phyloP scores from a whole-genome alignment of 2,888 invertebrate genomes.

The Barypeithes pellucidus region DNA sequence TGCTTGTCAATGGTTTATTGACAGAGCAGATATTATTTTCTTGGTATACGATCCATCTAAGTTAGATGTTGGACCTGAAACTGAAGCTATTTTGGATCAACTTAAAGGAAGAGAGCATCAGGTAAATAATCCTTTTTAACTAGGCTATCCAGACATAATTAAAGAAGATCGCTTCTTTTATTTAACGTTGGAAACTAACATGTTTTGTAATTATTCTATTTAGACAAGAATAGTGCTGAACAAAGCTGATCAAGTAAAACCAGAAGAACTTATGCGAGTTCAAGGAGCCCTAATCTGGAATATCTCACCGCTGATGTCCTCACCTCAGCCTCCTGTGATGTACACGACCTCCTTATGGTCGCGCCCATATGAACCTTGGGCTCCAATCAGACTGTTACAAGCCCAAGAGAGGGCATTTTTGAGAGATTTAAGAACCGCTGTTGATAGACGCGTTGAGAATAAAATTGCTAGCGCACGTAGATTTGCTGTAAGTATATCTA shows the following conservation, averaged over 20 bases:
- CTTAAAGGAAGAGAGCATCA: conserved; percentile 94
- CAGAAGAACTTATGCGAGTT: conserved; percentile 93
- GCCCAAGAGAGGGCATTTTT: conserved; percentile 93
- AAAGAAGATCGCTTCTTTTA: no score
- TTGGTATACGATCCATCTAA: conserved; percentile 96
- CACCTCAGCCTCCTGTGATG: conserved; percentile 93
- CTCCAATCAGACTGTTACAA: conserved; percentile 86
- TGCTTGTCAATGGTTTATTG: conserved; percentile 98
- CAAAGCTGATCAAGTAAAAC: conserved; percentile 94
- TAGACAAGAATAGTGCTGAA: conserved; percentile 93
- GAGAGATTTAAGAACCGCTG: conserved; percentile 86
- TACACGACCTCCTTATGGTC: conserved; percentile 94
- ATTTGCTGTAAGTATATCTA: conserved; percentile 85
- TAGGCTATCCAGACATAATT: no score
- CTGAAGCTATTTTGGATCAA: conserved; percentile 95
- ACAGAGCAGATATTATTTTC: conserved; percentile 95
- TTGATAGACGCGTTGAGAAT: conserved; percentile 93
- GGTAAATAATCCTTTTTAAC: conserved; percentile 74
- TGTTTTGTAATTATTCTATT: conserved; percentile 37
- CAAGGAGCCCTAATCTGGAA: conserved; percentile 97
- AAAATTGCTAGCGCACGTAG: conserved; percentile 95
- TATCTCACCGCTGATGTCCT: conserved; percentile 96
- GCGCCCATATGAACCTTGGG: conserved; percentile 85
- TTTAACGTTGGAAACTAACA: no score
- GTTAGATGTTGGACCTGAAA: conserved; percentile 95